These are phyloP conservation scores for Tragulus kanchil DNA, from an alignment of 2,113 vertebrate species.

Conservation along the genomic window DNA sequence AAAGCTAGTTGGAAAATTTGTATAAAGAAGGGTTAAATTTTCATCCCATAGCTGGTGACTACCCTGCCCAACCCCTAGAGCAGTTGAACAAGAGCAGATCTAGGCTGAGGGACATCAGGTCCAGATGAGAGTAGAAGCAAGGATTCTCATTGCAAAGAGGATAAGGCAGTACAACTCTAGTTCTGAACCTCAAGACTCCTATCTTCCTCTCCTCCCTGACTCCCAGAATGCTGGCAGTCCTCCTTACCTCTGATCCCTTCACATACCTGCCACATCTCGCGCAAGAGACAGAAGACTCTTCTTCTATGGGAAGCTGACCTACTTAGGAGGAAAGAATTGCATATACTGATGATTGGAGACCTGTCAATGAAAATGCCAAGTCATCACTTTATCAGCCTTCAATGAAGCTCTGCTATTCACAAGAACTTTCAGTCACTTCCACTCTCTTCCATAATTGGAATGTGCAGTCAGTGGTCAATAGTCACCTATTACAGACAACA, in stretches of 20 bases:
- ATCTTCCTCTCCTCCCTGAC: neutral
- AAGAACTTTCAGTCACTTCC: neutral
- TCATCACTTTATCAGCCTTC: neutral
- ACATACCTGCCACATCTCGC: neutral
- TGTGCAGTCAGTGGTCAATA: neutral
- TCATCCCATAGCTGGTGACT: neutral
- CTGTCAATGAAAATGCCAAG: neutral
- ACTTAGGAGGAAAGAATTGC: neutral
- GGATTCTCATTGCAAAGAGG: neutral
- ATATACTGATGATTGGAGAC: neutral
- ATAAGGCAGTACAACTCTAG: neutral
- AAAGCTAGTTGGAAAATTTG: neutral
- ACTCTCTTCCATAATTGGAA: neutral
- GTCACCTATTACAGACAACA: neutral
- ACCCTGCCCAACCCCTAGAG: neutral
- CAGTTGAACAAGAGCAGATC: neutral
- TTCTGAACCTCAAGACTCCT: neutral
- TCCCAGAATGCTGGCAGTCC: neutral
- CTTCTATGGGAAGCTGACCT: neutral
- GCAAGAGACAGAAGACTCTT: neutral
- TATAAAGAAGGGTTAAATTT: neutral
- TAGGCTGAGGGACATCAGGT: neutral
- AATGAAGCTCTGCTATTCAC: neutral
- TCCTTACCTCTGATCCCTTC: accelerated
- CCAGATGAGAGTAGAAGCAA: neutral